These are phyloP conservation scores for Urocynchramus pylzowi DNA, from an alignment of 2,113 vertebrate genomes.

Conservation along the genomic window DNA sequence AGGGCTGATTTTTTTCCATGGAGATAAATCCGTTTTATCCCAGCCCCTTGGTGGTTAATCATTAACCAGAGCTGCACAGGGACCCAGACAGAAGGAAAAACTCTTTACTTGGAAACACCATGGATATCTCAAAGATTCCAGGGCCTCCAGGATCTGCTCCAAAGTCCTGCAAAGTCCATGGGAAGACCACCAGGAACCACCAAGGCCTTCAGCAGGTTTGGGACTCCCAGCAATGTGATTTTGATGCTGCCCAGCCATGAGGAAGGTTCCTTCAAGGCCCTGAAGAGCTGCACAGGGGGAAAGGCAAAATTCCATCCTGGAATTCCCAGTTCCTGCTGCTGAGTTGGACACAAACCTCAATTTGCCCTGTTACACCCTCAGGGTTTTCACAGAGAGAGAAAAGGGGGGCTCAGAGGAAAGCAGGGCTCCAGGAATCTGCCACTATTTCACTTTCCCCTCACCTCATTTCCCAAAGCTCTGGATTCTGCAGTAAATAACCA, in stretches of 20 bases:
- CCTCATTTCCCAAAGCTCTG: accelerated
- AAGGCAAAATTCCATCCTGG: neutral
- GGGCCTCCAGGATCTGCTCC: neutral
- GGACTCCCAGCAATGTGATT: accelerated
- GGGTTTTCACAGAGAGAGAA: no score
- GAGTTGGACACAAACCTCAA: accelerated
- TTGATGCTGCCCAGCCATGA: accelerated
- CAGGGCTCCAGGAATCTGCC: neutral
- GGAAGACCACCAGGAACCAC: neutral
- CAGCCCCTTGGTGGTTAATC: neutral
- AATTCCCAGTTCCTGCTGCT: neutral
- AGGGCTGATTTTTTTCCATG: neutral
- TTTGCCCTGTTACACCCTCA: accelerated
- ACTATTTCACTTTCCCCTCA: accelerated
- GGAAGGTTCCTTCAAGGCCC: neutral
- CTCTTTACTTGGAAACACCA: neutral
- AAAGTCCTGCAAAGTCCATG: neutral
- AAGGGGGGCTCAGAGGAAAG: neutral
- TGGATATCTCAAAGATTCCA: neutral
- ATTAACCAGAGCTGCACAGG: neutral
- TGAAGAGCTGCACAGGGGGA: accelerated
- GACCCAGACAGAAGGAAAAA: neutral
- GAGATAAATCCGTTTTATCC: neutral
- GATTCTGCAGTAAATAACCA: accelerated
- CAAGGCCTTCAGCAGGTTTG: neutral